Evolutionary conservation across 2,113 vertebrate genomes (phyloP).

Genomic region (Oophaga pumilio): DNA sequence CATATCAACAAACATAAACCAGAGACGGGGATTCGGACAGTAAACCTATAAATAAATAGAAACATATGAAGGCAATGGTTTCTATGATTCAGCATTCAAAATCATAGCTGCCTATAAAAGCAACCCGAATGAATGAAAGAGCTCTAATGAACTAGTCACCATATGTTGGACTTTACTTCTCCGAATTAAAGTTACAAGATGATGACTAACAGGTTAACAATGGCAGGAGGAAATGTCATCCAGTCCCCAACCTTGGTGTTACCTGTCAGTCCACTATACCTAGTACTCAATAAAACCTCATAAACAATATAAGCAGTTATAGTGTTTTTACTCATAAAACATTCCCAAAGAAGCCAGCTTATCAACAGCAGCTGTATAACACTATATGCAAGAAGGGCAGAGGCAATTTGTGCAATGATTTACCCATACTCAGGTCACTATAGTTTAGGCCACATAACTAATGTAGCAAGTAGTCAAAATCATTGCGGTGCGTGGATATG

Average conservation of each 20-base stretch:
- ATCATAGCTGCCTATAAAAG: not conserved
- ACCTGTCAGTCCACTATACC: not conserved
- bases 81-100: not conserved
- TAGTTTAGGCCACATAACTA: not conserved
- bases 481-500: not conserved
- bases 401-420: not conserved
- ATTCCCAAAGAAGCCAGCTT: not conserved
- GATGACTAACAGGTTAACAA: constrained; percentile 13
- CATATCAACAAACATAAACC: not conserved
- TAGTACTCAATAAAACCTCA: not conserved
- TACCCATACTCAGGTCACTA: not conserved
- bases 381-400: not conserved
- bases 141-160: not conserved
- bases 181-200: constrained; percentile 11
- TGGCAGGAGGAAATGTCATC: not conserved
- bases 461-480: not conserved
- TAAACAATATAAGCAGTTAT: not conserved
- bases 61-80: not conserved
- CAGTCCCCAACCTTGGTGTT: not conserved
- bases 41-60: not conserved
- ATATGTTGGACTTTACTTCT: not conserved
- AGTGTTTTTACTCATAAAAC: constrained; percentile 4
- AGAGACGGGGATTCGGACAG: not conserved
- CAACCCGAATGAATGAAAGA: not conserved
- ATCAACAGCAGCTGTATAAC: not conserved